A percentile compares a stretch with the other conserved stretches of the same genome.
Conservation (phyloP, 1,140 invertebrate genomes). For the Schlechtendalia chinensis region DNA sequence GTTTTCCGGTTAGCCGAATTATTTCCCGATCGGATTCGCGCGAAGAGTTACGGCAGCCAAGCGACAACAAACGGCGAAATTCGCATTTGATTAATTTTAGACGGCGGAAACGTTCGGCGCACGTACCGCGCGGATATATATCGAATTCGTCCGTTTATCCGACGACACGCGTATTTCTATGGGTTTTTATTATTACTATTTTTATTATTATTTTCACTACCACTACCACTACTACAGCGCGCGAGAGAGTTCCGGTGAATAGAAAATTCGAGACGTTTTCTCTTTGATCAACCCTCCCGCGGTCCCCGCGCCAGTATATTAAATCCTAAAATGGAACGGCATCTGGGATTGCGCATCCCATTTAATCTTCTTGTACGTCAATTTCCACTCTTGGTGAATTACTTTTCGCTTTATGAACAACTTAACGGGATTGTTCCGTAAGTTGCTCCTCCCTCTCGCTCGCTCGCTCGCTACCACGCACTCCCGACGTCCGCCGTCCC, state of each 20-base stretch:
- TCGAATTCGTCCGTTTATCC: background rate
- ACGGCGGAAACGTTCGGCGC: too few relatives aligned
- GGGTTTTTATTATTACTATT: background rate
- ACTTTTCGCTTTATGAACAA: constrained; percentile 48
- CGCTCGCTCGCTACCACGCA: too few relatives aligned
- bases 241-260: background rate
- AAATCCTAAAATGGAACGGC: constrained; percentile 49
- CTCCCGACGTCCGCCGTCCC: too few relatives aligned
- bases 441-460: constrained; percentile 23
- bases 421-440: constrained; percentile 44
- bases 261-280: constrained; percentile 35
- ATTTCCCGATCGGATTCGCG: too few relatives aligned
- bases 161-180: background rate
- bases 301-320: background rate
- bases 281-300: constrained; percentile 38
- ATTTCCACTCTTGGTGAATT: constrained; percentile 46
- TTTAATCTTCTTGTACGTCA: constrained; percentile 49
- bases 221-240: background rate
- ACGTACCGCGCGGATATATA: background rate
- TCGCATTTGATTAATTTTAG: too few relatives aligned
- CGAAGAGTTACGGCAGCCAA: too few relatives aligned
- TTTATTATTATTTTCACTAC: too few relatives aligned
- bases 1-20: too few relatives aligned
- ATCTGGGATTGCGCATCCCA: constrained; percentile 30
- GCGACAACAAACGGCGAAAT: too few relatives aligned